Base-by-base conservation (phyloP, 30 jellyfish, hydroid and myxozoan genomes). In the Rhopilema esculentum region DNA sequence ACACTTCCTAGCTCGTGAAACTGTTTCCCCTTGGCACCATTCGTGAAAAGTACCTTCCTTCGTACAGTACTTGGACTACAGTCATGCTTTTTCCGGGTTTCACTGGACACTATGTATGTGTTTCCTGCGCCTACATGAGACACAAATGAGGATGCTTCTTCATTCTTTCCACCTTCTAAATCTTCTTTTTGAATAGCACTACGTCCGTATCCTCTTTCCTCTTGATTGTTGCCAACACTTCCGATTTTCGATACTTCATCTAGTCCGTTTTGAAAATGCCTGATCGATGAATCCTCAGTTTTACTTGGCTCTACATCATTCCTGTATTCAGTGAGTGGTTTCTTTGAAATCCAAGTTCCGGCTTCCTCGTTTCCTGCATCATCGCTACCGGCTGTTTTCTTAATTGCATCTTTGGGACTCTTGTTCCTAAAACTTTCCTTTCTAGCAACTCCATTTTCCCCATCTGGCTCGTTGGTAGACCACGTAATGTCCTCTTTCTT, bases 1-100 rank as follows among this genome's bases (percentile, higher is more conserved):
- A 85, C 89, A 17, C 16, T 49, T 22, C 96, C 97, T 19, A 64
- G 83, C 61, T 86, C 92, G 40, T 68, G 31, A 66, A 92, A 79
- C 22, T 27, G 50, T 50, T 95, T 96, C 0, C 86, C 92, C 24
- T 87, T 82, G 19, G 66, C 32, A 27, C 97, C 95, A 26, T 82
- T 87, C 19, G 72, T 81, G 63, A 95, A 82, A 0, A 84, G 63
- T 16, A 77, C 87, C 49, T 69, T 88, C 2, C 75, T 31, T 64
- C 26, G 27, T 1, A 91, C 65, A 18, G 70, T 82, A 20, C 89
- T 90, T 23, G 79, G 77, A 0, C 51, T 66, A 79, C 99, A 95
- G 16, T 68, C 66, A 26, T 67, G 72, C n/a, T 63, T 62, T 27
- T 72, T 29, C 28, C 64, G 25, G 2, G 27, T 65, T 25, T 83